A percentile compares a stretch with the other conserved stretches of the same genome.
Evolutionary conservation across 2,888 invertebrate genomes (phyloP).

Genomic region (Meta bourneti): DNA sequence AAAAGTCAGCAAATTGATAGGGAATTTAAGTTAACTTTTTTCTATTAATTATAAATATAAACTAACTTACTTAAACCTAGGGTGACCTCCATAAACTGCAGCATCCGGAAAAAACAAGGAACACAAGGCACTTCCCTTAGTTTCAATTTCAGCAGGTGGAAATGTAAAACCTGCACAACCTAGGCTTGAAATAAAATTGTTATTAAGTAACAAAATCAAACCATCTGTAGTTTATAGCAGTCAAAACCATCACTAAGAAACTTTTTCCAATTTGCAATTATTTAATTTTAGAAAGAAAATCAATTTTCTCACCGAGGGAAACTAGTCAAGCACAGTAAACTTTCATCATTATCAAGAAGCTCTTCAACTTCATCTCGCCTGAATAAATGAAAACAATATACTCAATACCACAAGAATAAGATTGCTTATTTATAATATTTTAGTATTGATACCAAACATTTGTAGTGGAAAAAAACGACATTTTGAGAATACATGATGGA

Average conservation of each 20-base stretch:
- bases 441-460: too few relatives aligned
- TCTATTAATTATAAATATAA: too few relatives aligned
- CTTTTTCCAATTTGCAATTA: neutral
- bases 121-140: conserved; percentile 87
- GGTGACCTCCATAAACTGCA: conserved; percentile 96
- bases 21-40: too few relatives aligned
- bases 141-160: conserved; percentile 88
- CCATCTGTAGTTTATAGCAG: neutral
- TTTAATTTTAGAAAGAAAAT: neutral
- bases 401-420: too few relatives aligned
- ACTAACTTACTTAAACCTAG: conserved; percentile 87
- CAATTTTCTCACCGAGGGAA: conserved; percentile 89
- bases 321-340: conserved; percentile 93
- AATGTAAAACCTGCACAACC: conserved; percentile 94
- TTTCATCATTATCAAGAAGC: conserved; percentile 88
- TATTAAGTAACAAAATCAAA: conserved; percentile 5
- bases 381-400: conserved; percentile 35
- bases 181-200: conserved; percentile 83
- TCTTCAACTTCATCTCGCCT: conserved; percentile 89
- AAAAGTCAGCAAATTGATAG: too few relatives aligned
- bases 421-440: too few relatives aligned
- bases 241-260: neutral
- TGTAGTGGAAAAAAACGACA: too few relatives aligned
- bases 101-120: conserved; percentile 95
- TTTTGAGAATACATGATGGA: too few relatives aligned